Conservation (phyloP, 2,797 vertebrate genomes). For the Linurgus olivaceus region DNA sequence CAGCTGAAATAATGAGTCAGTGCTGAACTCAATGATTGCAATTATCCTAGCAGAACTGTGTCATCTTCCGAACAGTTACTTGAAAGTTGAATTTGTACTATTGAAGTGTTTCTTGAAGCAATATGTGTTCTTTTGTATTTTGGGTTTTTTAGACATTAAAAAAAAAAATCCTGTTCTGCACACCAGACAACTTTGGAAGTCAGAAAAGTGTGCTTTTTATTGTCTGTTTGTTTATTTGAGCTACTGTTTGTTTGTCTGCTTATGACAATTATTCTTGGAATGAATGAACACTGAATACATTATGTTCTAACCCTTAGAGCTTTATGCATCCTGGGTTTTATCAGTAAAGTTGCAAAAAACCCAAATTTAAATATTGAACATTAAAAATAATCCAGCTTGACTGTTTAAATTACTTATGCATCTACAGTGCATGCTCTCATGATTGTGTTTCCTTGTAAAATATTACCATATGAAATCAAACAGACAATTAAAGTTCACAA, state of each 20-base stretch:
- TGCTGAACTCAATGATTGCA: background rate
- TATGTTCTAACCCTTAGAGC: background rate
- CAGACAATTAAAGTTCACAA: constrained; percentile 45
- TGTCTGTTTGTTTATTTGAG: background rate
- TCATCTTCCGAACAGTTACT: background rate
- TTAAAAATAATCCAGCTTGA: constrained; percentile 12
- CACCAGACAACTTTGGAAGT: background rate
- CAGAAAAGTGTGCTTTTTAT: background rate
- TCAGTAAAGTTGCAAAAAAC: background rate
- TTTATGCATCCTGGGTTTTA: background rate
- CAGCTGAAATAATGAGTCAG: background rate
- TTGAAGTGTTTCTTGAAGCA: background rate
- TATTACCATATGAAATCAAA: constrained; percentile 37
- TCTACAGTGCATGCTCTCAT: background rate
- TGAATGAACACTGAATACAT: background rate
- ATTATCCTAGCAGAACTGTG: background rate
- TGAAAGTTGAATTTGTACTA: background rate
- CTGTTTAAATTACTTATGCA: background rate
- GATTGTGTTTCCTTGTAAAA: constrained; percentile 30
- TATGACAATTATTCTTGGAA: constrained; percentile 13
- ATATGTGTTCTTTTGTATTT: background rate
- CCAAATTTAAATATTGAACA: background rate
- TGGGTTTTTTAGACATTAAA: accelerated
- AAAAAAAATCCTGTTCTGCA: background rate
- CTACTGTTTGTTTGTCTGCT: background rate